Evolutionary conservation across 2,113 vertebrate genomes (phyloP), one percentile per base, ranked within the genome.

Genomic region (Columbina picui): DNA sequence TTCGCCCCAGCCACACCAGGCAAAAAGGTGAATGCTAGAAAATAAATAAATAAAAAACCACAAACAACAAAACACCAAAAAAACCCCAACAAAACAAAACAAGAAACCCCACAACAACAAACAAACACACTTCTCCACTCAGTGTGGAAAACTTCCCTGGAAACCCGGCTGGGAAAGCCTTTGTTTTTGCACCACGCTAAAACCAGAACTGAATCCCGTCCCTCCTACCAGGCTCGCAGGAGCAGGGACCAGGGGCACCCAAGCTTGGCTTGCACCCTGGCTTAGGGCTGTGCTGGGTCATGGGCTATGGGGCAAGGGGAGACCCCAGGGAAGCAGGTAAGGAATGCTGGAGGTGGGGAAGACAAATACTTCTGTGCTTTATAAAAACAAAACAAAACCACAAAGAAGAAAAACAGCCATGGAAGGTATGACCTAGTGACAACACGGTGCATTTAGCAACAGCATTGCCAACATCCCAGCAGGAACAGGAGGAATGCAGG

Each of bases 401-500:
- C 7, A 39, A 47, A 26, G 50, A 73, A 65, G 23, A 61, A 32
- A 56, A 5, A 2, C 36, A 70, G 15, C 27, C n/a, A 2, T 3
- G 25, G 61, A 93, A 85, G 90, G 53, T 90, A 83, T 21, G 82
- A 96, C 95, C 89, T 30, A 6, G 32, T 27, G 71, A 77, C 5
- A 22, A 61, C 83, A 47, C 10, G 1, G 57, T 56, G 84, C 84
- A 84, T 92, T 56, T 29, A 90, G 94, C 82, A 80, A 57, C 2
- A 7, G 70, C 79, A 26, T 93, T n/a, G 25, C 50, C 79, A 17
- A 7, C 13, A 45, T 43, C 83, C 60, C 69, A 0, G 91, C 60
- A 82, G 73, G 52, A 75, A 7, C 43, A 63, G 61, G 29, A 97
- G 91, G 93, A 96, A 97, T 84, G 74, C 64, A 45, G 67, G 2